These are phyloP conservation scores for Pachydiplax longipennis DNA, from an alignment of 2,888 invertebrate species.

Conservation along the genomic window DNA sequence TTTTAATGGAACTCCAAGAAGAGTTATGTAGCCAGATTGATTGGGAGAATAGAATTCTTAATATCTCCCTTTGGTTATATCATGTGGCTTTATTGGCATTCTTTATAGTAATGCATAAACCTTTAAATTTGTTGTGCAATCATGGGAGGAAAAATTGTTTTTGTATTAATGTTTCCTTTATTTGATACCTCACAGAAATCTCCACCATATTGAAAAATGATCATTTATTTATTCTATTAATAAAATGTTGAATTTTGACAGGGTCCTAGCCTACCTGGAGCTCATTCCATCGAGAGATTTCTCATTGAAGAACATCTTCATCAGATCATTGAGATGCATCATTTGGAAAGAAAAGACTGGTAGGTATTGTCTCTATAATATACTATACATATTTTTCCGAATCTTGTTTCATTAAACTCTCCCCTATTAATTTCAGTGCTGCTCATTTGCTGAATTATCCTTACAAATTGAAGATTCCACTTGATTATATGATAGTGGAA, in stretches of 20 bases:
- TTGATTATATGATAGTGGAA: conserved; percentile 98
- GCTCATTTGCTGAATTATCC: conserved; percentile 90
- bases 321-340: conserved; percentile 89
- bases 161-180: no score
- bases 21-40: no score
- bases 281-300: conserved; percentile 96
- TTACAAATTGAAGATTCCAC: conserved; percentile 90
- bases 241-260: conserved; percentile 47
- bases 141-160: no score
- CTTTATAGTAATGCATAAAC: no score
- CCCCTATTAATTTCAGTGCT: conserved; percentile 65
- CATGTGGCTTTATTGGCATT: no score
- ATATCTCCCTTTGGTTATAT: no score
- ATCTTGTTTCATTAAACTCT: conserved; percentile 41
- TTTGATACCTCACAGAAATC: no score
- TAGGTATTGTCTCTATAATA: conserved; percentile 55
- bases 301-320: conserved; percentile 97
- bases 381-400: background rate
- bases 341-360: conserved; percentile 92
- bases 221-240: no score
- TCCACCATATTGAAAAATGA: no score
- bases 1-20: no score
- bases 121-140: no score
- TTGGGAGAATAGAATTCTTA: no score
- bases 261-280: conserved; percentile 87